Evolutionary conservation across 1,140 invertebrate species (phyloP), one percentile per base, ranked within the genome.

Genomic region (Caenorhabditis latens): DNA sequence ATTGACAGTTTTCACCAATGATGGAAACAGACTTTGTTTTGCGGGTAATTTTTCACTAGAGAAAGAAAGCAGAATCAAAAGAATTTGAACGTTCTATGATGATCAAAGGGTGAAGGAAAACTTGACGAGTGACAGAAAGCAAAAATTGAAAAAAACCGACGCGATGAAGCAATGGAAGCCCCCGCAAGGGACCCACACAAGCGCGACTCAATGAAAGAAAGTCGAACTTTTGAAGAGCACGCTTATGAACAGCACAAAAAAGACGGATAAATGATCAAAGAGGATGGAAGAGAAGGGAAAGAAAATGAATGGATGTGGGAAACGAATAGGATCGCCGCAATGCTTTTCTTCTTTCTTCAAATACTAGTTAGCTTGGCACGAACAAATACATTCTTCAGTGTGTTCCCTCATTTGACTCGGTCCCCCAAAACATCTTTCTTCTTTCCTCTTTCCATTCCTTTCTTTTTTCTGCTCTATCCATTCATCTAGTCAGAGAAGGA

Each of bases 391-490:
- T 79, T 50, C 19, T 71, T 79, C 21, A 53, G 71, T 50, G 71
- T 50, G 71, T 79, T 50, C 71, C 46, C 71, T 79, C 71, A 79
- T 79, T 79, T 79, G 71, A 79, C 46, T 79, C 71, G 65, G 65
- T 71, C 65, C 57, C 42, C 65, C 65, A 71, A 71, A 71, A 71
- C 65, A 71, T 46, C 65, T 79, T 50, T 79, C 46, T 50, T 65
- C 32, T 32, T 32, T 32, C 32, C 32, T 32, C 2, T 65, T 65
- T 42, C 9, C 40, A 19, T 48, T 50, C 46, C 46, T 79, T 24
- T n/a, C 24, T 43, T 11, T 50, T 32, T 50, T 79, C 40, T 42
- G 40, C 71, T 79, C 19, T 79, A 24, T 50, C 19, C 46, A 79
- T 50, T 11, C 46, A 53, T 79, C 21, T n/a, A 46, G 24, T n/a